These are phyloP conservation scores for Corythaixoides concolor DNA, from an alignment of 2,113 vertebrate genomes.

Conservation along the genomic window DNA sequence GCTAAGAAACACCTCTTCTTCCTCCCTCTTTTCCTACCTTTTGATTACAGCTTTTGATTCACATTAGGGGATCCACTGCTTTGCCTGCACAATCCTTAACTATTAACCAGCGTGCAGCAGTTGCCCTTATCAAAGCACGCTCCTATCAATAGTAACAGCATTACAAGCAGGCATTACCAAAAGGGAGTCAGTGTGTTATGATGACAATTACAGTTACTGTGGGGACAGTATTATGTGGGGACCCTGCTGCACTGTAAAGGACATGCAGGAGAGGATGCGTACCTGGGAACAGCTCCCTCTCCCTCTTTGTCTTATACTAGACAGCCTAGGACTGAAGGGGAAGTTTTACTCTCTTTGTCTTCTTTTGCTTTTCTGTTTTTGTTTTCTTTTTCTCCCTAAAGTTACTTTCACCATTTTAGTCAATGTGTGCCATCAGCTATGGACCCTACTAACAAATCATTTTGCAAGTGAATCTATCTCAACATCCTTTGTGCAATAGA, in stretches of 20 bases:
- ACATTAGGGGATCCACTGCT: background rate
- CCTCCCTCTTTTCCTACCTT: background rate
- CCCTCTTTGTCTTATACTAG: background rate
- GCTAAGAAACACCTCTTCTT: background rate
- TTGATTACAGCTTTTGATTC: background rate
- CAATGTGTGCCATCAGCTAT: no score
- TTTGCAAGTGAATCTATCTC: background rate
- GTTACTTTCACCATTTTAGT: background rate
- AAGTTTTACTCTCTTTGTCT: background rate
- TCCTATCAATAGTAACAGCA: background rate
- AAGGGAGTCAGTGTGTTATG: background rate
- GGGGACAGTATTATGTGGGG: background rate
- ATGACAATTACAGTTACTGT: background rate
- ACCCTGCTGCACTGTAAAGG: background rate
- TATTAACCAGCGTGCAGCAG: background rate
- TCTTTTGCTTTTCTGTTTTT: background rate
- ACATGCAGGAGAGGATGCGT: background rate
- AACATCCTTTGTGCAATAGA: background rate
- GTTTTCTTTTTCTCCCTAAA: background rate
- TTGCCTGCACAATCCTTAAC: background rate
- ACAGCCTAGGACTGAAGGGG: background rate
- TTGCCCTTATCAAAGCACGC: background rate
- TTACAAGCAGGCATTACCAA: background rate
- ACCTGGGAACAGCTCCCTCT: background rate
- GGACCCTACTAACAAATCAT: background rate